Base-by-base conservation (phyloP, 2,888 invertebrate species). In the Caenorhabditis doughertyi region DNA sequence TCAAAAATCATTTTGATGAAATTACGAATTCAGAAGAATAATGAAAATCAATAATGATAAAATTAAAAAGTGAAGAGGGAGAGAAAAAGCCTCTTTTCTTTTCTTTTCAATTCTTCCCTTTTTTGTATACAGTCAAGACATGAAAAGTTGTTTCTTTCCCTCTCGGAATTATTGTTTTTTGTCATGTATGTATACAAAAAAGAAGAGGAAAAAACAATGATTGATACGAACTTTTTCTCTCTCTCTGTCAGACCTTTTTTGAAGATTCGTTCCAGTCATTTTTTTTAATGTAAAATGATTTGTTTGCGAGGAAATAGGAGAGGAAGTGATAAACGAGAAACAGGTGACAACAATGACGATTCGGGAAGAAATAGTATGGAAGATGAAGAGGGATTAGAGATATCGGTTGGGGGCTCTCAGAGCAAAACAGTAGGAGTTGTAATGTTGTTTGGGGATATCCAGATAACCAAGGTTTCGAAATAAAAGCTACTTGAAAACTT, bases 351-450 rank as follows among this genome's bases (percentile, higher is more conserved):
- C 65, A 65, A 47, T 7, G 32, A 51, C 21, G 65, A 51, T 65
- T 23, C 23, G 27, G 55, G 23, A 47, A 35, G 56, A 74, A 65
- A 65, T 64, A 55, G 64, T 56, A 42, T 44, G 25, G 2, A 23
- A 64, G 25, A 51, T 32, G n/a, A 39, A 64, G 64, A 73, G 62
- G 21, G 53, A 0, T 18, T 16, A 64, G 55, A 55, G 55, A 47
- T 23, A 44, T 42, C 39, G 18, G 23, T 32, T 21, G 21, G 42
- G 39, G 21, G 25, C 51, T 51, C 51, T n/a, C 23, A 9, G 67
- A 58, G 56, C 49, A 64, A 67, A 67, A 76, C 55, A 76, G 58
- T 62, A 13, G 62, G 55, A 49, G 42, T 42, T 64, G 64, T 42
- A 65, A 65, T 27, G 42, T 3, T 44, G n/a, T 44, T 23, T 25